A percentile compares a stretch with the other conserved stretches of the same genome.
Conservation (phyloP, 2,888 invertebrate genomes). For the Cephus rjabovi region DNA sequence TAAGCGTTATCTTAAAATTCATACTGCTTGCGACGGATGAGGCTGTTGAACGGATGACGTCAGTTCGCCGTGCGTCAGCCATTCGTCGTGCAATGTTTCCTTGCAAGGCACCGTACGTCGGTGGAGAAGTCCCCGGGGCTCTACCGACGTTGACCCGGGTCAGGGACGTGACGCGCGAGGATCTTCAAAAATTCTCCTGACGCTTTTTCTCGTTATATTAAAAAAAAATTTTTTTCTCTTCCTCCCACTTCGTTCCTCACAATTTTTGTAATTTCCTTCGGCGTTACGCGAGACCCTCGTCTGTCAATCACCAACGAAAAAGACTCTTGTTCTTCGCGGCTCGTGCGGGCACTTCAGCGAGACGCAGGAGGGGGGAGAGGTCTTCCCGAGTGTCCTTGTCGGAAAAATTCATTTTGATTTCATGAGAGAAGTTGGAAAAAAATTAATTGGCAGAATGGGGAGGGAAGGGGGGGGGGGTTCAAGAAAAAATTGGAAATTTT, state of each 20-base stretch:
- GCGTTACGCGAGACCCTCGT: too few species aligned
- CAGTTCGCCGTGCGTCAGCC: background rate
- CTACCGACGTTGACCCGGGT: background rate
- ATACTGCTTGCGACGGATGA: background rate
- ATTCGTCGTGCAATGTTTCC: background rate
- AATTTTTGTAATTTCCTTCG: background rate
- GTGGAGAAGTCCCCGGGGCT: background rate
- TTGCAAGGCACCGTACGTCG: background rate
- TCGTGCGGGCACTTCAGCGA: too few species aligned
- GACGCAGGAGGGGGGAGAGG: rapidly evolving
- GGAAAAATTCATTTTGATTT: too few species aligned
- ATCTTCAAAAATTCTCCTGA: background rate
- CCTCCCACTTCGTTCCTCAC: too few species aligned
- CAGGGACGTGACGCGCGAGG: background rate
- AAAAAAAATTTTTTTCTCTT: background rate
- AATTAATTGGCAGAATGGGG: too few species aligned
- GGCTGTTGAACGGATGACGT: background rate
- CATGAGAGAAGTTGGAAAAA: too few species aligned
- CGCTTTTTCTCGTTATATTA: background rate
- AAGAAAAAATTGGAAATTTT: too few species aligned
- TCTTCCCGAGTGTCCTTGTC: too few species aligned
- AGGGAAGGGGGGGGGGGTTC: too few species aligned
- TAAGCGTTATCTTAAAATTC: background rate
- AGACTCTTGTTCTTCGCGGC: too few species aligned
- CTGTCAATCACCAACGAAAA: too few species aligned